Evolutionary conservation across 1,140 invertebrate species (phyloP), one percentile per base, ranked within the genome.

Genomic region (Copidosoma floridanum): DNA sequence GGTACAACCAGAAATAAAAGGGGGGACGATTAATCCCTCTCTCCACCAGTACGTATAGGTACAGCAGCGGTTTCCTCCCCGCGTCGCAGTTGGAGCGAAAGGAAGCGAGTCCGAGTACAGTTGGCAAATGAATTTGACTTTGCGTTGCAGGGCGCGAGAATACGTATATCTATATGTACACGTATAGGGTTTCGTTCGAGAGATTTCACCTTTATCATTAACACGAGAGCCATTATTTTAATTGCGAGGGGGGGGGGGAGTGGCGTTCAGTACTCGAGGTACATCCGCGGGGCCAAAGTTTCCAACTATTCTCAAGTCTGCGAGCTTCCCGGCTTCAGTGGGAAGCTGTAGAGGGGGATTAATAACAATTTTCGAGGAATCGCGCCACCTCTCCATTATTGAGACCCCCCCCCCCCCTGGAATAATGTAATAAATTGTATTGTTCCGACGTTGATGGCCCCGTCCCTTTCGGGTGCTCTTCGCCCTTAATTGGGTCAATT

Each of bases 91-190:
- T 46, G 18, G 8, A 27, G 23, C 14, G 35, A 32, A 24, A 41
- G 2, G 10, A 56, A 57, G 47, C 63, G 51, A 35, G 35, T 40
- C 35, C 14, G 53, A 56, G 57, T n/a, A n/a, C n/a, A n/a, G n/a
- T n/a, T n/a, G n/a, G n/a, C 57, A 64, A 65, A 64, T 65, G 58
- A 37, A 65, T 66, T 66, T 58, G 14, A 61, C 61, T 64, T n/a
- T n/a, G n/a, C n/a, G 63, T 55, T 53, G 51, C 44, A 50, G 26
- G 35, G 20, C 14, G 29, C 44, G 40, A 40, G 16, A 24, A 4
- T n/a, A n/a, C n/a, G n/a, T n/a, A n/a, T n/a, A n/a, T n/a, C n/a
- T n/a, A n/a, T n/a, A n/a, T n/a, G n/a, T n/a, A n/a, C n/a, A n/a
- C n/a, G n/a, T n/a, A n/a, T 26, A 44, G 43, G 18, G 47, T 51